Evolutionary conservation across 1,140 invertebrate species (phyloP).

Genomic region (Philopotamus ludificatus): DNA sequence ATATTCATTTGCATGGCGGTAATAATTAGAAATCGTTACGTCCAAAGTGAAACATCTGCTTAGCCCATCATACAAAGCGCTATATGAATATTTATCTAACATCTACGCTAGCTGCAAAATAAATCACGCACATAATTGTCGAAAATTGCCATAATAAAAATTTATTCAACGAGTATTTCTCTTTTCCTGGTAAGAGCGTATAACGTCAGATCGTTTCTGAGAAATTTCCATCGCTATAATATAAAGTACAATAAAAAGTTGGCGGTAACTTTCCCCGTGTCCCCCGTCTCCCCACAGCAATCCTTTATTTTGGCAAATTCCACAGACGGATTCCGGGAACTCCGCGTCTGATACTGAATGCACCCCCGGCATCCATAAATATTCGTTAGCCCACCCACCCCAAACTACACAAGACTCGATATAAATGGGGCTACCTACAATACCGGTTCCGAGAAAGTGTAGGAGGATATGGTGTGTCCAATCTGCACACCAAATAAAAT

Average conservation of each 20-base stretch:
- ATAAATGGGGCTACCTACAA: slow-evolving; percentile 3
- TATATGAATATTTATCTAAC: too few relatives aligned
- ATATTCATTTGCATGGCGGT: too few relatives aligned
- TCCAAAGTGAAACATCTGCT: too few relatives aligned
- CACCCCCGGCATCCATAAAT: slow-evolving; percentile 25
- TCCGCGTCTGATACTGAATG: slow-evolving; percentile 11
- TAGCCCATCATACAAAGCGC: too few relatives aligned
- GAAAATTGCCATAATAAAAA: too few relatives aligned
- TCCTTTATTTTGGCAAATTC: slow-evolving; percentile 21
- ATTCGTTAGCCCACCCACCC: slow-evolving; percentile 19
- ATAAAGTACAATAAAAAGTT: not conserved
- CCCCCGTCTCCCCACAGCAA: not conserved
- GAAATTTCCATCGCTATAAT: not conserved
- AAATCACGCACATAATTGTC: too few relatives aligned
- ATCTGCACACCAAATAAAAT: too few relatives aligned
- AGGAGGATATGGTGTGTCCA: not conserved
- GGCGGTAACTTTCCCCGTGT: not conserved
- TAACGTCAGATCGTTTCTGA: not conserved
- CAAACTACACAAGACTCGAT: too few relatives aligned
- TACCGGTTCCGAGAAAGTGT: not conserved
- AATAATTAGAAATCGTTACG: too few relatives aligned
- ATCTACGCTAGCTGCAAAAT: too few relatives aligned
- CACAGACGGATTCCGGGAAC: slow-evolving; percentile 22
- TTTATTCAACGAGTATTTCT: too few relatives aligned
- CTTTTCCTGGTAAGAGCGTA: too few relatives aligned